phyloP scores from a whole-genome alignment of 1,140 invertebrate species.

The Bombus polaris region DNA sequence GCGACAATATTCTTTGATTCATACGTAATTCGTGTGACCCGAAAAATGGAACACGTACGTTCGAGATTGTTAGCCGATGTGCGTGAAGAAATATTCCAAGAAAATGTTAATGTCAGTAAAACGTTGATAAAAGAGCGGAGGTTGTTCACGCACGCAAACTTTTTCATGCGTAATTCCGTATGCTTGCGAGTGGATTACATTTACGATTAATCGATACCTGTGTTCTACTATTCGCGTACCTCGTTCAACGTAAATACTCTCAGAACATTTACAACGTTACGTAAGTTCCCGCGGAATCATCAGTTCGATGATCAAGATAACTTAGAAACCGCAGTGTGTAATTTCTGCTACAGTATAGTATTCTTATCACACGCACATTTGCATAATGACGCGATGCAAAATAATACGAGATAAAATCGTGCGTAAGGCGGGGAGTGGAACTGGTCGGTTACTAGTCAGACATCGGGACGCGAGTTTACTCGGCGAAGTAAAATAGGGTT shows the following conservation, averaged over 20 bases:
- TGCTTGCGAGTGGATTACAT: neutral
- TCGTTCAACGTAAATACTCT: neutral
- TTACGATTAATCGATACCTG: constrained; percentile 21
- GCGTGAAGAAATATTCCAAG: constrained; percentile 29
- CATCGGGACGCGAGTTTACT: no score
- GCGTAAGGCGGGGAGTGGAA: neutral
- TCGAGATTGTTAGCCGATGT: neutral
- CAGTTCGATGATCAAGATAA: neutral
- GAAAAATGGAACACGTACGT: neutral
- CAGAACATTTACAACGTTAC: neutral
- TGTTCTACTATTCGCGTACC: neutral
- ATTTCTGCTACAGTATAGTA: neutral
- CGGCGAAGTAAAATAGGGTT: no score
- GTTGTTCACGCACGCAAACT: constrained; percentile 24
- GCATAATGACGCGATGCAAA: neutral
- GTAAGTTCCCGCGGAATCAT: neutral
- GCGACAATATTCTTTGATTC: neutral
- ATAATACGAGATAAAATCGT: neutral
- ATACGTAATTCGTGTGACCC: neutral
- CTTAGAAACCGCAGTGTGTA: neutral
- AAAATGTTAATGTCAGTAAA: constrained; percentile 38
- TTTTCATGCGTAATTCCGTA: constrained; percentile 36
- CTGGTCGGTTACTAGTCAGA: no score
- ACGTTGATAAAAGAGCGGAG: constrained; percentile 4
- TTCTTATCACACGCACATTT: neutral